phyloP scores from a whole-genome alignment of 2,113 vertebrate genomes.

The Agelaius tricolor region DNA sequence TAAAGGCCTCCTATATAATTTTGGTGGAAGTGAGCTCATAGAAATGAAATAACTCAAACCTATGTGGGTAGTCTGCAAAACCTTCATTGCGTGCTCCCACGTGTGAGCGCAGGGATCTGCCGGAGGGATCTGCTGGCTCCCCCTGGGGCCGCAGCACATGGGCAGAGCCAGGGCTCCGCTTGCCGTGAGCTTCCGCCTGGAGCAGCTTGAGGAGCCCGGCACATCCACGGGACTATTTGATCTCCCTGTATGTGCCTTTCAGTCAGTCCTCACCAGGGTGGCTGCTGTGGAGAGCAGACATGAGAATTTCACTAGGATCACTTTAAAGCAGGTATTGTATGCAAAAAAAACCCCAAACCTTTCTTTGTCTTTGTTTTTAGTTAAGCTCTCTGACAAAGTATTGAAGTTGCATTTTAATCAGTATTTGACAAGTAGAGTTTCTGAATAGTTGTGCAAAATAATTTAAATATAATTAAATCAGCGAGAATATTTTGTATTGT shows the following conservation, averaged over 20 bases:
- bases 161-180: background rate
- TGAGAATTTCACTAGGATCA: slow-evolving; percentile 16
- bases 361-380: background rate
- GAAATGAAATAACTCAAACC: background rate
- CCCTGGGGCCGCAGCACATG: background rate
- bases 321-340: slow-evolving; percentile 46
- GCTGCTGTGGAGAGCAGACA: background rate
- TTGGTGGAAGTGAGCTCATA: background rate
- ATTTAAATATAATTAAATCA: background rate
- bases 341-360: background rate
- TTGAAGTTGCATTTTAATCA: background rate
- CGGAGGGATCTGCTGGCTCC: background rate
- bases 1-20: background rate
- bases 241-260: background rate
- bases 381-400: background rate
- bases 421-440: background rate
- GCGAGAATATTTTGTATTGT: background rate
- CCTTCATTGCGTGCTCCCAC: background rate
- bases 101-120: background rate
- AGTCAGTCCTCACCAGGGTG: background rate
- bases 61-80: background rate
- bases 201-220: background rate
- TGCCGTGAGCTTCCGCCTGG: background rate
- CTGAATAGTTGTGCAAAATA: background rate
- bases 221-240: background rate